These are phyloP conservation scores for Lycophotia porphyrea DNA, from an alignment of 2,888 invertebrate genomes.

Conservation along the genomic window DNA sequence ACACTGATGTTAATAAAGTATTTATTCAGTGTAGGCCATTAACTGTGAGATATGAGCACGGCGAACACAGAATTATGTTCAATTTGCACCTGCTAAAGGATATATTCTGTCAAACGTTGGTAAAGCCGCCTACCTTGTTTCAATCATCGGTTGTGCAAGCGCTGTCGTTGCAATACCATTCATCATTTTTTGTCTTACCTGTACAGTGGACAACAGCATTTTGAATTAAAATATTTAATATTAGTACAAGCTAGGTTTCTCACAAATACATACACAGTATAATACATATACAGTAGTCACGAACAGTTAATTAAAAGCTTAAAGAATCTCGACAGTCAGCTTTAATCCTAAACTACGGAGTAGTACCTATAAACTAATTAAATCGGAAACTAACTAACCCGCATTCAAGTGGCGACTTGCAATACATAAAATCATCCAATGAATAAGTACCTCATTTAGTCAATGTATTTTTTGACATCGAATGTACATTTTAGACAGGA, in stretches of 20 bases:
- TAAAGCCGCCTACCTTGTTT: conserved; percentile 38
- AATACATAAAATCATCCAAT: background rate
- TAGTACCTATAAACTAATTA: background rate
- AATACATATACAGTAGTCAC: background rate
- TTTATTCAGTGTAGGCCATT: conserved; percentile 54
- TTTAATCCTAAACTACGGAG: background rate
- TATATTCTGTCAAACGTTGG: conserved; percentile 37
- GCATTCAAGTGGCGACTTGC: background rate
- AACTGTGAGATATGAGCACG: conserved; percentile 49
- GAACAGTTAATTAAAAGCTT: background rate
- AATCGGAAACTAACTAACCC: background rate
- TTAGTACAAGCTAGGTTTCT: background rate
- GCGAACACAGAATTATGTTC: conserved; percentile 45
- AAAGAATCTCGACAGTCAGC: background rate
- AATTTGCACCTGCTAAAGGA: conserved; percentile 57
- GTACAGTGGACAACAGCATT: conserved; percentile 25
- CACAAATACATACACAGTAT: background rate
- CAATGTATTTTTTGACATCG: conserved; percentile 7
- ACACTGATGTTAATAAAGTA: conserved; percentile 29
- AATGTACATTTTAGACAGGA: conserved; percentile 37
- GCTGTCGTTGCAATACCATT: conserved; percentile 37
- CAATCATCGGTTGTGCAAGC: conserved; percentile 46
- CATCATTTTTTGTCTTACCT: conserved; percentile 39
- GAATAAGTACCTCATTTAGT: background rate
- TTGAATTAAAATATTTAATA: no score